A percentile compares a stretch with the other conserved stretches of the same genome.
phyloP scores from a whole-genome alignment of 2,113 vertebrate genomes.

The Myotis lucifugus region DNA sequence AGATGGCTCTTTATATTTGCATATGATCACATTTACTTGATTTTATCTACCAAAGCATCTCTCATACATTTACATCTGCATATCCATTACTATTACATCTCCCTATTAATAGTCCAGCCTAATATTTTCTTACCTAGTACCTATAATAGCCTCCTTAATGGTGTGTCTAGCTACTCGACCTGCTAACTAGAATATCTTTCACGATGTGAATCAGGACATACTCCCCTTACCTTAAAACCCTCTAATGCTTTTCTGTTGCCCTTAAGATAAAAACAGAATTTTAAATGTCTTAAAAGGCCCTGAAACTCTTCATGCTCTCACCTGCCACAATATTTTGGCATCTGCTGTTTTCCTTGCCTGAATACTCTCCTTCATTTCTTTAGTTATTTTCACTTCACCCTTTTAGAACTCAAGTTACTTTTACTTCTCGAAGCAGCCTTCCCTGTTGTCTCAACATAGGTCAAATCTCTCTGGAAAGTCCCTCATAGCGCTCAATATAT shows the following conservation, averaged over 20 bases:
- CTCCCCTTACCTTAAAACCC: not conserved
- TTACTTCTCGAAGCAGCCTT: not conserved
- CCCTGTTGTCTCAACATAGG: not conserved
- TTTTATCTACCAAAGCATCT: not conserved
- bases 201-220: not conserved
- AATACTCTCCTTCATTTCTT: not conserved
- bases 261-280: not conserved
- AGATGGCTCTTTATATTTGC: not conserved
- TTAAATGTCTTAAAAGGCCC: not conserved
- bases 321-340: not conserved
- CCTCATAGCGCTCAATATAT: not conserved
- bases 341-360: not conserved
- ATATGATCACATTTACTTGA: constrained; percentile 3
- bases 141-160: not conserved
- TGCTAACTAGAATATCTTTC: not conserved
- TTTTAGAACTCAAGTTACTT: not conserved
- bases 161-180: not conserved
- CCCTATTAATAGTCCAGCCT: not conserved
- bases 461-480: not conserved
- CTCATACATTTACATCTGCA: not conserved
- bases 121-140: not conserved
- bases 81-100: not conserved
- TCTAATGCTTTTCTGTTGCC: not conserved
- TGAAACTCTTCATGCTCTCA: not conserved
- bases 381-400: not conserved